Base-by-base conservation (phyloP, 2,888 invertebrate species). In the Eupeodes luniger region DNA sequence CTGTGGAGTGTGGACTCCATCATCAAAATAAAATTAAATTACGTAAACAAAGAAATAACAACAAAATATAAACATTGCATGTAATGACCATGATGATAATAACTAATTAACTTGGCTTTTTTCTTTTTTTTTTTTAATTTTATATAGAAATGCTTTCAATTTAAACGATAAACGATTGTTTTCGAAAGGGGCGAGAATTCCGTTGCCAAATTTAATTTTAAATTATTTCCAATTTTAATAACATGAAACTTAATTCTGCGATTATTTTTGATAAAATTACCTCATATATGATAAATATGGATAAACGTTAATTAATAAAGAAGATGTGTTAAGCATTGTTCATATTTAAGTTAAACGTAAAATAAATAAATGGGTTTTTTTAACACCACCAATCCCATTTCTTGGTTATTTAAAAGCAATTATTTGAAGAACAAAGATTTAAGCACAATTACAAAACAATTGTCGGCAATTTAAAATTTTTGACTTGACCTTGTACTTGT, bases 31-130 rank as follows among this genome's bases (percentile, higher is more conserved):
- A 74, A 74, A 34, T 36, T n/a, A 59, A 59, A 59, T 85, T 85
- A 76, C 76, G 81, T 59, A 75, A 84, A 19, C 64, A 5, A 61
- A 61, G 34, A 59, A 34, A 74, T 27, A 27, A 27, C 2, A 27
- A 27, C 27, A 61, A 69, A 49, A 75, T 61, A 70, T 75, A 49
- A 75, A 75, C 51, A 84, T 76, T 36, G 44, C 69, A 70, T 47
- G 62, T 66, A 80, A 85, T 85, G 62, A 34, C 69, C 70, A 70
- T 79, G 69, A 70, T 79, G 62, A 61, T 74, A 79, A 69, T 47
- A 55, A 57, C 34, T 10, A 81, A 62, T 76, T 76, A 64, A 53
- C 27, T 75, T 61, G 66, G 53, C 10, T 74, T 69, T 80, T 64
- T 74, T 69, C 76, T 64, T 69, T 12, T 67, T 69, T 80, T 64